Conservation (phyloP, 2,113 vertebrate genomes). For the Hydrochoerus hydrochaeris region DNA sequence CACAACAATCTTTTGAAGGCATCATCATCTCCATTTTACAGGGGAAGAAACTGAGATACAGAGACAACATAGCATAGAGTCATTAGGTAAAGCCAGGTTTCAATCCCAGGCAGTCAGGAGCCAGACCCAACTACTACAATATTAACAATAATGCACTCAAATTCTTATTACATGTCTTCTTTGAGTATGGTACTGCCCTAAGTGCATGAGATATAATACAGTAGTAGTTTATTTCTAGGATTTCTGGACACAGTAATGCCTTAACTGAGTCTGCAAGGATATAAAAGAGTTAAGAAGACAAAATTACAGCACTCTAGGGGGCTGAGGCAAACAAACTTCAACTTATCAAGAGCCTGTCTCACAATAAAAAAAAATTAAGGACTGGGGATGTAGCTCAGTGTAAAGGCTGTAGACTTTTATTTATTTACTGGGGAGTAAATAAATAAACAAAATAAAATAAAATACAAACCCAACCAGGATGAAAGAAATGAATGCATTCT, state of each 20-base stretch:
- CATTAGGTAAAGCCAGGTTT: slow-evolving; percentile 39
- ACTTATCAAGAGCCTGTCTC: not conserved
- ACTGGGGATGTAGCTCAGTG: not conserved
- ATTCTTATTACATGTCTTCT: slow-evolving; percentile 19
- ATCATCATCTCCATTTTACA: not conserved
- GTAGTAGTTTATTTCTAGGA: not conserved
- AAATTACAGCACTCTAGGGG: not conserved
- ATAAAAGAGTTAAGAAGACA: not conserved
- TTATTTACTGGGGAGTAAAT: too few species aligned
- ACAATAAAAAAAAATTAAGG: not conserved
- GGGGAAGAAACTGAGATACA: slow-evolving; percentile 29
- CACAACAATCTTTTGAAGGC: not conserved
- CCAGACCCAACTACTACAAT: not conserved
- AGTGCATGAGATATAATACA: not conserved
- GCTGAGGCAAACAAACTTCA: not conserved
- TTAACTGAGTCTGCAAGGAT: not conserved
- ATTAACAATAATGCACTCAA: not conserved
- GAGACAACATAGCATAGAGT: not conserved
- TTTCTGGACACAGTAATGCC: not conserved
- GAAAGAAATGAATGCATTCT: not conserved
- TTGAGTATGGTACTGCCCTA: not conserved
- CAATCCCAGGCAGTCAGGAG: not conserved
- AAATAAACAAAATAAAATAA: not conserved
- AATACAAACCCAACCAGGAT: not conserved
- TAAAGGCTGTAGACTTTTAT: too few species aligned